Percentiles rank a stretch among this genome's conserved stretches.
Evolutionary conservation across 1,140 invertebrate species (phyloP).

Genomic region (Rhizoglyphus robini): DNA sequence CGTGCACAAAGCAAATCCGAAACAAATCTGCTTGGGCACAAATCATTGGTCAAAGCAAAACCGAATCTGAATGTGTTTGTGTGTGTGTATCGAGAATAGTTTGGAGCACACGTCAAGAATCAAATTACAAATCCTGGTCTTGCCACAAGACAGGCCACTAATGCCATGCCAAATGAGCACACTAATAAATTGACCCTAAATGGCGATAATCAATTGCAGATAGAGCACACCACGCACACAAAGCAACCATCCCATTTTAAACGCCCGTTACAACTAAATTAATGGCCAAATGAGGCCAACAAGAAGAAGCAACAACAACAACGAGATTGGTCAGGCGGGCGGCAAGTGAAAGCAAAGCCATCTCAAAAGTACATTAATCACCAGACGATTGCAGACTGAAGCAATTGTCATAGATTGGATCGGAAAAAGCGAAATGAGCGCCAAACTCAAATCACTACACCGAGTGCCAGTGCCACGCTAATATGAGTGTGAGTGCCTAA

Average conservation of each 20-base stretch:
- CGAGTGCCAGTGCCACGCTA: background rate
- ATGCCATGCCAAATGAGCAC: background rate
- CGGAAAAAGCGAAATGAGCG: background rate
- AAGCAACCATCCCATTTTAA: too few species aligned
- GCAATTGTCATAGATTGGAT: constrained; percentile 2
- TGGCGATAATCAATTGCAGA: background rate
- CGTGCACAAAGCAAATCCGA: background rate
- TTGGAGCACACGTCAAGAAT: constrained; percentile 6
- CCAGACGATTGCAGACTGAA: background rate
- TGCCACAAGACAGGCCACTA: background rate
- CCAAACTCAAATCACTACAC: constrained; percentile 8
- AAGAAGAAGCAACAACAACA: too few species aligned
- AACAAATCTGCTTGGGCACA: background rate
- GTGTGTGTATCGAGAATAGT: background rate
- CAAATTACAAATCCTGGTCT: constrained; percentile 13
- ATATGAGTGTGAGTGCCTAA: too few species aligned
- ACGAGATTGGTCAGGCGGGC: too few species aligned
- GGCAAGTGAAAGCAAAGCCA: too few species aligned
- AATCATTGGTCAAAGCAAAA: background rate
- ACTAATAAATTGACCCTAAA: background rate
- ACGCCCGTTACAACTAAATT: too few species aligned
- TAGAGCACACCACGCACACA: too few species aligned
- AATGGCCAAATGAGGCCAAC: too few species aligned
- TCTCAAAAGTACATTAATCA: constrained; percentile 15
- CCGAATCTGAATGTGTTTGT: background rate